A percentile compares a stretch with the other conserved stretches of the same genome.
Evolutionary conservation across 1,140 invertebrate genomes (phyloP).

Genomic region (Saccostrea glomerata): DNA sequence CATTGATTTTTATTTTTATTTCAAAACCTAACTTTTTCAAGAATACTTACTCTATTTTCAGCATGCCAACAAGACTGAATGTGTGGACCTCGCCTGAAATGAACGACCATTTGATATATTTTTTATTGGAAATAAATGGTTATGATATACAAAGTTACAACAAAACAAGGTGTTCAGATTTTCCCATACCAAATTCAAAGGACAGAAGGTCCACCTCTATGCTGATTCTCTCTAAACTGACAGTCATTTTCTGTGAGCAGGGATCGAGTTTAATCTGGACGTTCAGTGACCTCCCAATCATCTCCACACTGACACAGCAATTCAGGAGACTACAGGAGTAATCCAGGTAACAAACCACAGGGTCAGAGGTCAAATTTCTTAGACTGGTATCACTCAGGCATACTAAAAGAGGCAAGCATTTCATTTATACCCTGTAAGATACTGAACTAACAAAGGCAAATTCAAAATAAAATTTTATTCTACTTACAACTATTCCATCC

Average conservation of each 20-base stretch:
- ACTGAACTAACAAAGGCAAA: not conserved
- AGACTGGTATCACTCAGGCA: not conserved
- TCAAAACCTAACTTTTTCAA: not conserved
- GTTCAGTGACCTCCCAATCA: constrained; percentile 30
- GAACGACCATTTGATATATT: not conserved
- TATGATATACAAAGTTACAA: not conserved
- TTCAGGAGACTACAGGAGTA: constrained; percentile 45
- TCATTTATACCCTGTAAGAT: not conserved
- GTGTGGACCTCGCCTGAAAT: not conserved
- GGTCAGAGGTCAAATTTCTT: not conserved
- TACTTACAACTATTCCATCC: constrained; percentile 33
- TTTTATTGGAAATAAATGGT: not conserved
- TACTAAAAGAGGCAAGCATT: not conserved
- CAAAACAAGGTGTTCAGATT: not conserved
- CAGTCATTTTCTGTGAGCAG: constrained; percentile 42
- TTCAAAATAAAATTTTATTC: not conserved
- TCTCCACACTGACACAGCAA: constrained; percentile 46
- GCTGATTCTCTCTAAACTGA: constrained; percentile 45
- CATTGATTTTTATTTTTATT: not conserved
- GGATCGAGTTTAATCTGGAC: constrained; percentile 42
- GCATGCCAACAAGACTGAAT: constrained; percentile 19
- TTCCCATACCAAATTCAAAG: constrained; percentile 44
- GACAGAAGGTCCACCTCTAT: constrained; percentile 49
- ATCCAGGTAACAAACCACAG: constrained; percentile 39
- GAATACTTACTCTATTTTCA: constrained; percentile 4